Percentiles rank a stretch among this genome's conserved stretches.
phyloP scores from a whole-genome alignment of 2,888 invertebrate genomes.

The Heliothis peltigera region DNA sequence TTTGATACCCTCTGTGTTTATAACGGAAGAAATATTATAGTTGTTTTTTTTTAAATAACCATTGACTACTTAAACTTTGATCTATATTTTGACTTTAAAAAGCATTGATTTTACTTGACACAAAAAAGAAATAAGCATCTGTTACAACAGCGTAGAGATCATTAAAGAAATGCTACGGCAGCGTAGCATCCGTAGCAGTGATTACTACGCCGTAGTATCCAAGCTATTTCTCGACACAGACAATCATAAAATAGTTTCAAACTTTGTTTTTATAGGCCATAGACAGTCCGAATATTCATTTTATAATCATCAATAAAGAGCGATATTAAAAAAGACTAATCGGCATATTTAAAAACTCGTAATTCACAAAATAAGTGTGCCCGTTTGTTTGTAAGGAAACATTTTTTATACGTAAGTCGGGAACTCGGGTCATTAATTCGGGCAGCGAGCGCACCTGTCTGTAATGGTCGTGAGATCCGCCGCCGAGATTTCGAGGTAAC shows the following conservation, averaged over 20 bases:
- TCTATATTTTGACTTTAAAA: neutral
- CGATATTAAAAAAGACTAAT: slow-evolving; percentile 56
- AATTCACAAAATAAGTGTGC: slow-evolving; percentile 60
- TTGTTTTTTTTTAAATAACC: slow-evolving; percentile 5
- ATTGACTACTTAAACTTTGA: slow-evolving; percentile 16
- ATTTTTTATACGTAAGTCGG: slow-evolving; percentile 60
- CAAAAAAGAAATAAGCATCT: neutral
- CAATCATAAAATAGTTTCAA: slow-evolving; percentile 8
- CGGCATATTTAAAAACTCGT: slow-evolving; percentile 57
- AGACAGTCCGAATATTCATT: slow-evolving; percentile 29
- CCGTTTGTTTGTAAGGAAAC: slow-evolving; percentile 52
- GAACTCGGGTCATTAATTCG: slow-evolving; percentile 68
- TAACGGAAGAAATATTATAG: slow-evolving; percentile 40
- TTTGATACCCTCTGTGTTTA: slow-evolving; percentile 49
- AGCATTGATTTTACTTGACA: neutral
- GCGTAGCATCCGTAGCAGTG: slow-evolving; percentile 31
- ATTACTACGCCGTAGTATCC: slow-evolving; percentile 30
- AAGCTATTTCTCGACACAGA: slow-evolving; percentile 1
- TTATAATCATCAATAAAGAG: slow-evolving; percentile 34
- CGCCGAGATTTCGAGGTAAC: slow-evolving; percentile 60
- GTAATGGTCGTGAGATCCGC: slow-evolving; percentile 64
- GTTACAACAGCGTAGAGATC: neutral
- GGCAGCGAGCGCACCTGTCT: slow-evolving; percentile 67
- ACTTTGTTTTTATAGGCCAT: slow-evolving; percentile 21
- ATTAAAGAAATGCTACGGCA: slow-evolving; percentile 17